Percentiles rank a stretch among this genome's conserved stretches.
Conservation (phyloP, 1,140 invertebrate species). For the Diuraphis noxia region DNA sequence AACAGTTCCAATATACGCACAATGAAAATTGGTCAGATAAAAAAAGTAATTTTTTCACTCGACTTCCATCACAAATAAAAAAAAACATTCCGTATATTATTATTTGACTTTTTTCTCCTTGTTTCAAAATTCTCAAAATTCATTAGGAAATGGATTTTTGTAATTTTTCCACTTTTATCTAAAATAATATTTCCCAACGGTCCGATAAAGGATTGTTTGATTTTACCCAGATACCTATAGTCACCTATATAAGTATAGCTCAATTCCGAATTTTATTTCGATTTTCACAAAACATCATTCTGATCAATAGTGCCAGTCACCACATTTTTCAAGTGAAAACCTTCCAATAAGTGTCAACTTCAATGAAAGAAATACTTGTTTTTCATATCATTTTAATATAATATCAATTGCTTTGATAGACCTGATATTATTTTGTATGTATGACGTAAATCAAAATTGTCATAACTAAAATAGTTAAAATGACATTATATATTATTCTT, state of each 20-base stretch:
- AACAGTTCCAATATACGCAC: too few species aligned
- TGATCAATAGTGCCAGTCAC: not conserved
- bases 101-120: not conserved
- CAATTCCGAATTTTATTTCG: not conserved
- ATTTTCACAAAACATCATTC: not conserved
- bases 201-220: not conserved
- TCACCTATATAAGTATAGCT: not conserved
- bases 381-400: not conserved
- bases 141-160: not conserved
- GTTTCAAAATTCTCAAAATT: not conserved
- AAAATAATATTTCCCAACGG: not conserved
- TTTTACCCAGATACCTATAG: not conserved
- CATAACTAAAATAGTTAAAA: not conserved
- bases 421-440: not conserved
- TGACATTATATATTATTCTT: not conserved
- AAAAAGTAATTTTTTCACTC: not conserved
- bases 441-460: not conserved
- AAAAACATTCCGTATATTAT: not conserved
- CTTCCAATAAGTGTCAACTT: not conserved
- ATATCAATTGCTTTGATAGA: not conserved
- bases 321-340: not conserved
- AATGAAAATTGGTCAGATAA: too few species aligned
- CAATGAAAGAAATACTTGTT: not conserved
- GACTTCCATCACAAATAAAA: not conserved
- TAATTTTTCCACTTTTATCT: not conserved